A percentile compares a stretch with the other conserved stretches of the same genome.
phyloP scores from a whole-genome alignment of 2,797 vertebrate species.

The Crenichthys baileyi region DNA sequence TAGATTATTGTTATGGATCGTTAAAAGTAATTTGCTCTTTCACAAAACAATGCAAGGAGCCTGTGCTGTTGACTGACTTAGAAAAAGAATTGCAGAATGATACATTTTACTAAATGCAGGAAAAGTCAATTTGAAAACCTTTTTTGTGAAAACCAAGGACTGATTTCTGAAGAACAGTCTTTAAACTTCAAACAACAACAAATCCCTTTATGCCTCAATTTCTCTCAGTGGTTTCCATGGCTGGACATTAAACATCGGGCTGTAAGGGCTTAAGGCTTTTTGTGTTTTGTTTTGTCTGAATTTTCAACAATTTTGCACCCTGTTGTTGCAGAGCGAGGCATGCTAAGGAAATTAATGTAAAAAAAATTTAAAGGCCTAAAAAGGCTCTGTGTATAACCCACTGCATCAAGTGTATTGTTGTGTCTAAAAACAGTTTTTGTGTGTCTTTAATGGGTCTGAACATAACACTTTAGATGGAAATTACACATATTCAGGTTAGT shows the following conservation, averaged over 20 bases:
- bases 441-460: background rate
- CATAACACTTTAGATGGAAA: background rate
- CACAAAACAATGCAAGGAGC: background rate
- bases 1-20: background rate
- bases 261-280: background rate
- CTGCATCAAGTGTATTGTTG: background rate
- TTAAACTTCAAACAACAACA: conserved; percentile 17
- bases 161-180: background rate
- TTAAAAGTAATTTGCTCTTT: background rate
- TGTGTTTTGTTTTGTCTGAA: background rate
- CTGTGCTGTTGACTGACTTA: background rate
- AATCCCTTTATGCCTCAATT: background rate
- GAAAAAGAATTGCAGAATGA: background rate
- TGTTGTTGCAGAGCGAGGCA: background rate
- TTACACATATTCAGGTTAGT: conserved; percentile 16
- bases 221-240: conserved; percentile 14
- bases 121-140: background rate
- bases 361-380: conserved; percentile 8
- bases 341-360: conserved; percentile 6
- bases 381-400: background rate
- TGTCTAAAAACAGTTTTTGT: background rate
- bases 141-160: background rate
- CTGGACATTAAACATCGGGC: conserved; percentile 17
- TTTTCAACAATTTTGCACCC: background rate
- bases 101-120: background rate